Evolutionary conservation across 2,113 vertebrate genomes (phyloP).

Genomic region (Brachirus orientalis): DNA sequence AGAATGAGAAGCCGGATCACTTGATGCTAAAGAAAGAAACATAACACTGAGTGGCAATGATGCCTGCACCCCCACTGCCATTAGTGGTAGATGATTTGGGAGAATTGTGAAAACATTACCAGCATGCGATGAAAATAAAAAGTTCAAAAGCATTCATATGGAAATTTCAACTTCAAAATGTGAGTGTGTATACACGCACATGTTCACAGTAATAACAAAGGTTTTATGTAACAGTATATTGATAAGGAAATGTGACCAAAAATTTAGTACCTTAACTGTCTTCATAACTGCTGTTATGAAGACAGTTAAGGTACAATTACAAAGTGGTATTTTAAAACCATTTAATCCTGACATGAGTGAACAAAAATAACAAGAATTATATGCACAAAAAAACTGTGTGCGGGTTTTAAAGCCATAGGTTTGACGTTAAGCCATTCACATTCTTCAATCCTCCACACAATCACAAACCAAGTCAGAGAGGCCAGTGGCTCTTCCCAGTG

Average conservation of each 20-base stretch:
- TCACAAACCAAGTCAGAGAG: background rate
- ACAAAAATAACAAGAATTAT: constrained; percentile 7
- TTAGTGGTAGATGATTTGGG: background rate
- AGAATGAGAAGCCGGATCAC: constrained; percentile 41
- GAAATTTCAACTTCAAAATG: too few species aligned
- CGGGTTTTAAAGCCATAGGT: constrained; percentile 39
- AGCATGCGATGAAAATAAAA: background rate
- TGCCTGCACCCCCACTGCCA: background rate
- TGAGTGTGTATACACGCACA: too few species aligned
- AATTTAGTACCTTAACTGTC: too few species aligned
- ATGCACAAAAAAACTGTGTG: background rate
- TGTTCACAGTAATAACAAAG: too few species aligned
- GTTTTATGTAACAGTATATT: too few species aligned
- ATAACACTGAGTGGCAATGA: background rate
- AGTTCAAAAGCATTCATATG: too few species aligned
- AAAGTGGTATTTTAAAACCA: too few species aligned
- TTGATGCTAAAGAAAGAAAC: constrained; percentile 44
- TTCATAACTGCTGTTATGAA: too few species aligned
- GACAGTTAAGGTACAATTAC: too few species aligned
- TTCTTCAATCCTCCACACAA: constrained; percentile 34
- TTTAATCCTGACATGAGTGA: background rate
- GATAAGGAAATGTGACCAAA: too few species aligned
- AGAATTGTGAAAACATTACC: background rate
- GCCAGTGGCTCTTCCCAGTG: constrained; percentile 14
- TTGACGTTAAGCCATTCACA: constrained; percentile 28